Conservation (phyloP, 2,888 invertebrate species). For the Tridacna crocea region DNA sequence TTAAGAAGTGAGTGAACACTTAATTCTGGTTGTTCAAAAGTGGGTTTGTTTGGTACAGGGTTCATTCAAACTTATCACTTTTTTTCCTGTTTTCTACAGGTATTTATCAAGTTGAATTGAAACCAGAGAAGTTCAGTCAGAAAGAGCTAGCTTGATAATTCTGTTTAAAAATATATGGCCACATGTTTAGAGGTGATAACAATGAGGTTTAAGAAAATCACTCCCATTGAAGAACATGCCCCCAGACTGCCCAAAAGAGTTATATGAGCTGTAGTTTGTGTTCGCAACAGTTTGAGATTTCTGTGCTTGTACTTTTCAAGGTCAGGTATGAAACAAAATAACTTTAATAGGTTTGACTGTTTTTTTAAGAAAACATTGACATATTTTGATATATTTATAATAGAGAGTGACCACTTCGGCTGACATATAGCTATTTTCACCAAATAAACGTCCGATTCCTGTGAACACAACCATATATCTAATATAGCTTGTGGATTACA, state of each 20-base stretch:
- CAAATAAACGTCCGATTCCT: too few relatives aligned
- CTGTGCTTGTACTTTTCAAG: constrained; percentile 98
- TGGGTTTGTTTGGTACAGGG: too few relatives aligned
- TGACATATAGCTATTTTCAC: too few relatives aligned
- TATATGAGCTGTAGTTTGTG: constrained; percentile 97
- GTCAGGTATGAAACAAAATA: constrained; percentile 87
- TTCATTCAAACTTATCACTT: too few relatives aligned
- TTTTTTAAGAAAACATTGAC: too few relatives aligned
- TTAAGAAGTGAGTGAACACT: too few relatives aligned
- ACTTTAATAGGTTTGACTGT: too few relatives aligned
- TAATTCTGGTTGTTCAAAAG: too few relatives aligned
- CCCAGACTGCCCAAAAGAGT: constrained; percentile 95
- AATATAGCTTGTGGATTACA: constrained; percentile 92
- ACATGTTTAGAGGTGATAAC: constrained; percentile 94
- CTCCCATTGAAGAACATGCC: constrained; percentile 96
- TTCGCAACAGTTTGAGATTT: constrained; percentile 99
- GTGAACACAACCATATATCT: too few relatives aligned
- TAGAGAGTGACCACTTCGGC: background rate
- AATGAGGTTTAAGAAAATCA: constrained; percentile 96
- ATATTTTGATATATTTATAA: too few relatives aligned
- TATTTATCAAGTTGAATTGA: constrained; percentile 91
- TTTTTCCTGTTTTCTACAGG: constrained; percentile 50
- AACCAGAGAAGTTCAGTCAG: constrained; percentile 85
- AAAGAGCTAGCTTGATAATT: constrained; percentile 92
- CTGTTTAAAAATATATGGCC: constrained; percentile 98